Evolutionary conservation across 2,888 invertebrate species (phyloP), one percentile per base, ranked within the genome.

Genomic region (Sarcophaga rosellei): DNA sequence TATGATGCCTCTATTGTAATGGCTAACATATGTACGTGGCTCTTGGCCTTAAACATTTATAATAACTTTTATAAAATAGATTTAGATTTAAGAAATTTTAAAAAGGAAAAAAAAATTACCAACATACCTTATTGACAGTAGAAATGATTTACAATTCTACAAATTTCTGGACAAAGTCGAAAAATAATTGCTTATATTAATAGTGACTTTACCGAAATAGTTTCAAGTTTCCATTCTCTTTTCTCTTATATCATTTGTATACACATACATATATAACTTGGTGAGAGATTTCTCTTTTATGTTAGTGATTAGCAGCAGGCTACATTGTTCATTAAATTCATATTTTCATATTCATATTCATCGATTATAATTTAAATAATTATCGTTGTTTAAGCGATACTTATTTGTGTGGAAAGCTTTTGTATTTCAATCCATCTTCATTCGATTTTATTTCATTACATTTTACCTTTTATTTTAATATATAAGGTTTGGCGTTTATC

Each of bases 381-480:
- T 25, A 21, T 2, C 25, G 25, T 47, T n/a, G 45, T 57, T 23
- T 66, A 20, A 35, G 17, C 53, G 47, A 45, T n/a, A 20, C 20
- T 35, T 35, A 35, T 25, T 15, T 35, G 23, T 66, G 44, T 25
- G n/a, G 21, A 45, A 57, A 47, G 23, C 8, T 70, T 53, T 57
- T 53, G 12, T 70, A 20, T 57, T 17, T 45, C 69, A 70, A 47
- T 20, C 20, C 45, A 45, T 20, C 44, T n/a, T 20, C 11, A 5
- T 23, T 53, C 53, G 15, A 23, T 53, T 47, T 70, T 3, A 11
- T 23, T 57, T 70, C 47, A 70, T 12, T 23, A 35, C 1, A 21
- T 81, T 75, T 74, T 66, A 17, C 57, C 59, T 1, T 59, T 73
- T 25, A 73, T 68, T 45, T 45, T 21, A 61, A 66, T 44, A 35